Evolutionary conservation across 2,113 vertebrate genomes (phyloP).

Genomic region (Ptychochromis oligacanthus): DNA sequence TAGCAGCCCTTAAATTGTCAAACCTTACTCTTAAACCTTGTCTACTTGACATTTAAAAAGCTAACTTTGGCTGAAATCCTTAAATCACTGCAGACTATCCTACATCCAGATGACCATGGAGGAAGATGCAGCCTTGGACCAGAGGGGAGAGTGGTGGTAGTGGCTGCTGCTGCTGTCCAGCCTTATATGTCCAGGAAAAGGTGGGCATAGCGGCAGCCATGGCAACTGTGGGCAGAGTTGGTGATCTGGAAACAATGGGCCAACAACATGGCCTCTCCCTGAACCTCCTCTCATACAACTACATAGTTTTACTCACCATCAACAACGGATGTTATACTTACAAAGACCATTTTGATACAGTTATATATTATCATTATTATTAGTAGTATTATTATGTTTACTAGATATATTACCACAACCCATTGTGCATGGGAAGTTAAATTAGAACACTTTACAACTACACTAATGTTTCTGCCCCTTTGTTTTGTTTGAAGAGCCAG

Average conservation of each 20-base stretch:
- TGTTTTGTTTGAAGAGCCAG: conserved; percentile 33
- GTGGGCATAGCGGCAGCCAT: conserved; percentile 69
- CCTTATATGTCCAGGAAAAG: conserved; percentile 78
- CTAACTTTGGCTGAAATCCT: conserved; percentile 30
- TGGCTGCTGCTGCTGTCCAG: conserved; percentile 45
- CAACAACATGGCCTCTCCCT: conserved; percentile 69
- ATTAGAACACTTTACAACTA: background rate
- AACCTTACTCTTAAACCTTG: conserved; percentile 28
- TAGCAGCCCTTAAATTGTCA: conserved; percentile 22
- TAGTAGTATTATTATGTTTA: background rate
- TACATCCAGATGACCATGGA: conserved; percentile 29
- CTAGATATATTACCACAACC: background rate
- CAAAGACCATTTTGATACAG: conserved; percentile 4
- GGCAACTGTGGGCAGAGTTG: conserved; percentile 65
- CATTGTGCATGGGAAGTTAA: background rate
- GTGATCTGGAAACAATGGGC: conserved; percentile 74
- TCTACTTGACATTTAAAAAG: conserved; percentile 53
- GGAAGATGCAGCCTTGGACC: conserved; percentile 10
- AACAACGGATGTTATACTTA: conserved; percentile 29
- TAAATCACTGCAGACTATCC: conserved; percentile 11
- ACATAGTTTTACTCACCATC: conserved; percentile 27
- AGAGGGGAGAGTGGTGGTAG: conserved; percentile 27
- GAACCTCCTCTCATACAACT: conserved; percentile 51
- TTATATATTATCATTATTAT: background rate
- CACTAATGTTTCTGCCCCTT: background rate